phyloP scores from a whole-genome alignment of 2,113 vertebrate genomes.

The Pollachius pollachius region DNA sequence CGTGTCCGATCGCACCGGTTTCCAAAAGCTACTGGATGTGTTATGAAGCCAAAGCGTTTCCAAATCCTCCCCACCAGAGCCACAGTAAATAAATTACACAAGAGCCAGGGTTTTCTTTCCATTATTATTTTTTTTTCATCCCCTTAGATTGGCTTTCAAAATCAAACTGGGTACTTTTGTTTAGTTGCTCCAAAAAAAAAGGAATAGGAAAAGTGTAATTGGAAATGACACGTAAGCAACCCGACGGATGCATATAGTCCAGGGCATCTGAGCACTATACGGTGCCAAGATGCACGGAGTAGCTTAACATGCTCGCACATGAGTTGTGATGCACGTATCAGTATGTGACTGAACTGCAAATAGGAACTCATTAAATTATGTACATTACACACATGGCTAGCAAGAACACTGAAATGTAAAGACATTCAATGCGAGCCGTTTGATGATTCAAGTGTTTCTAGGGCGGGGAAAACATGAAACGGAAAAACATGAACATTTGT shows the following conservation, averaged over 20 bases:
- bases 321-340: background rate
- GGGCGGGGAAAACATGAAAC: background rate
- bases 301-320: no score
- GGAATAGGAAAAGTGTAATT: no score
- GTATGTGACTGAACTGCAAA: conserved; percentile 4
- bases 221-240: no score
- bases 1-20: conserved; percentile 38
- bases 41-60: conserved; percentile 19
- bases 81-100: conserved; percentile 21
- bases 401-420: background rate
- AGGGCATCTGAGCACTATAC: no score
- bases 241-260: no score
- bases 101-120: background rate
- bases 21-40: conserved; percentile 39
- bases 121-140: no score
- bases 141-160: no score
- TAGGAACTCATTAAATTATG: background rate
- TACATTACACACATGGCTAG: background rate
- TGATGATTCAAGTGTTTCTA: conserved; percentile 2
- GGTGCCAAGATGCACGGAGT: no score
- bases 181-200: no score
- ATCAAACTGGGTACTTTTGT: no score
- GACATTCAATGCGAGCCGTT: background rate
- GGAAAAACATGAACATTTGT: background rate
- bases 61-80: conserved; percentile 12